phyloP scores from a whole-genome alignment of 2,888 invertebrate species.

The Diaperis boleti region DNA sequence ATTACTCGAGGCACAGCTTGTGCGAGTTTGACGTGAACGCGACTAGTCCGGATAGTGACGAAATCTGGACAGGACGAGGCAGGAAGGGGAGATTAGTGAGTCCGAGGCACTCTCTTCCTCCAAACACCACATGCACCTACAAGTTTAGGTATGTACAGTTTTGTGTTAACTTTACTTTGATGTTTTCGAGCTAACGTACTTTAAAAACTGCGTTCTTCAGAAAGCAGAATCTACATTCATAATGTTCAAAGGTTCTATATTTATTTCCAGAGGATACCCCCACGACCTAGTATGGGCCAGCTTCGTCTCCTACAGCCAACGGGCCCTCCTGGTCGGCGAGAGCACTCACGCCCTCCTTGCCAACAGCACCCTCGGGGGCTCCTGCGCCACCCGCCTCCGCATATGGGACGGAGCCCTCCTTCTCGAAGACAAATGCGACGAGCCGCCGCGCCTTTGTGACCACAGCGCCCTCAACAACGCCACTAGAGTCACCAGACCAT shows the following conservation, averaged over 20 bases:
- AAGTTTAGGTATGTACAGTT: too few species aligned
- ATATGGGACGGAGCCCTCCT: constrained; percentile 80
- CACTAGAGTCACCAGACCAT: constrained; percentile 83
- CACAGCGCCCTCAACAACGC: constrained; percentile 81
- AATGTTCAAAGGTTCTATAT: too few species aligned
- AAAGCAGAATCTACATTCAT: too few species aligned
- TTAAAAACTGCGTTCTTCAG: too few species aligned
- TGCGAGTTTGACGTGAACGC: constrained; percentile 85
- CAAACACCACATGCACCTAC: constrained; percentile 89
- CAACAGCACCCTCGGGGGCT: constrained; percentile 61
- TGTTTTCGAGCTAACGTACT: too few species aligned
- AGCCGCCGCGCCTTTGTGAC: constrained; percentile 84
- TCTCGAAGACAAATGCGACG: constrained; percentile 81
- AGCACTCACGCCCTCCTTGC: constrained; percentile 59
- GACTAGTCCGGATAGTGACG: constrained; percentile 74
- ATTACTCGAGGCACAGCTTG: constrained; percentile 76
- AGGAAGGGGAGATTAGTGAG: constrained; percentile 81
- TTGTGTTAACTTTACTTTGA: too few species aligned
- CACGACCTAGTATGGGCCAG: constrained; percentile 89
- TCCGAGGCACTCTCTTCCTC: constrained; percentile 86
- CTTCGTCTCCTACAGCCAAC: constrained; percentile 86
- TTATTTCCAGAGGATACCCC: constrained; percentile 81
- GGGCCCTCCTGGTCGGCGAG: constrained; percentile 75
- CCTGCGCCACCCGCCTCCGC: constrained; percentile 78
- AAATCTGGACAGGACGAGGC: constrained; percentile 70